Evolutionary conservation across 2,888 invertebrate genomes (phyloP).

Genomic region (Thymelicus sylvestris): DNA sequence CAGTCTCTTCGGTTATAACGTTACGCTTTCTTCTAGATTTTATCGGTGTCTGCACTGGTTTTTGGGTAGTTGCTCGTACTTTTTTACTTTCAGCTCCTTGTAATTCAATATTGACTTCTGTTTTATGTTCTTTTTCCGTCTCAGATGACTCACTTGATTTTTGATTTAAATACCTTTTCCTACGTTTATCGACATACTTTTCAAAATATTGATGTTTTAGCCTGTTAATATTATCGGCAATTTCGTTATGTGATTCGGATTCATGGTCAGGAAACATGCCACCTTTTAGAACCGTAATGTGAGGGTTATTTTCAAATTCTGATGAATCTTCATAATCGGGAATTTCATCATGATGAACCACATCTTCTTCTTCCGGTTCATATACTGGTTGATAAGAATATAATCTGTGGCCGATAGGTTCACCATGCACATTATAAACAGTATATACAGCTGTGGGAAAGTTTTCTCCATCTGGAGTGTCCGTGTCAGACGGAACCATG

Average conservation of each 20-base stretch:
- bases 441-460: conserved; percentile 77
- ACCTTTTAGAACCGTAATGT: conserved; percentile 75
- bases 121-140: conserved; percentile 50
- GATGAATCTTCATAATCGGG: conserved; percentile 65
- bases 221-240: conserved; percentile 66
- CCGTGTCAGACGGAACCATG: conserved; percentile 53
- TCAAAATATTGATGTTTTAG: conserved; percentile 78
- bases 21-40: conserved; percentile 64
- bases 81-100: conserved; percentile 56
- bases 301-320: conserved; percentile 61
- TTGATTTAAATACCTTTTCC: conserved; percentile 66
- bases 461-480: conserved; percentile 58
- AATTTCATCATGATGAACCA: conserved; percentile 61
- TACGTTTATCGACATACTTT: conserved; percentile 72
- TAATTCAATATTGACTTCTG: conserved; percentile 59
- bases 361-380: conserved; percentile 73
- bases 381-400: conserved; percentile 80
- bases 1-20: conserved; percentile 58
- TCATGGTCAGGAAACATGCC: conserved; percentile 68
- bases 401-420: conserved; percentile 76
- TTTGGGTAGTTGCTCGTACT: conserved; percentile 52
- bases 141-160: conserved; percentile 53
- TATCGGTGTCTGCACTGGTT: conserved; percentile 32
- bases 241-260: conserved; percentile 48
- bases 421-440: conserved; percentile 77